Percentiles rank a stretch among this genome's conserved stretches.
These are phyloP conservation scores for Lasioglossum calceatum DNA, from an alignment of 2,888 invertebrate species.

Conservation along the genomic window DNA sequence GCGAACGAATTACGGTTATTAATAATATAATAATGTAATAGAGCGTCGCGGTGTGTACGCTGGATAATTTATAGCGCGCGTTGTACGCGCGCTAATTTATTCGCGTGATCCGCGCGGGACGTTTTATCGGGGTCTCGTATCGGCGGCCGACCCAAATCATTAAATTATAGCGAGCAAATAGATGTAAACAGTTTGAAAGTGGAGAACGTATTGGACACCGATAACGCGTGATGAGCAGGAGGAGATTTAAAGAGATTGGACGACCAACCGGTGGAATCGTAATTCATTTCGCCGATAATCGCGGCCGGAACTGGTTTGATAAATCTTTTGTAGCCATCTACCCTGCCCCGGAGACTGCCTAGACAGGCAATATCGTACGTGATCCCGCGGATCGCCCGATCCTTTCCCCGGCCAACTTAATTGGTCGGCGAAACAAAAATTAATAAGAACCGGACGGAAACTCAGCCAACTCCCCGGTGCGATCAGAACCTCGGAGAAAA, in stretches of 20 bases:
- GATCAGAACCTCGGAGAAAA: background rate
- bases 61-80: conserved; percentile 29
- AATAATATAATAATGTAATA: conserved; percentile 46
- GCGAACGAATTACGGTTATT: conserved; percentile 27
- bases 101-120: conserved; percentile 24
- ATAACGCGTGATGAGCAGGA: conserved; percentile 49
- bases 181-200: conserved; percentile 48
- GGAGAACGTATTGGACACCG: conserved; percentile 51
- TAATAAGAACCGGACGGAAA: conserved; percentile 22
- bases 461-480: background rate
- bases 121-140: conserved; percentile 45
- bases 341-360: conserved; percentile 17
- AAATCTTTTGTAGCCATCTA: conserved; percentile 60
- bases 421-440: conserved; percentile 43
- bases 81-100: conserved; percentile 33
- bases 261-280: conserved; percentile 20
- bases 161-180: conserved; percentile 52
- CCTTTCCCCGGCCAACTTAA: conserved; percentile 27
- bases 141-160: conserved; percentile 31
- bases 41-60: background rate
- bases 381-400: conserved; percentile 39
- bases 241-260: conserved; percentile 51
- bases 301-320: conserved; percentile 60
- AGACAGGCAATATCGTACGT: conserved; percentile 56
- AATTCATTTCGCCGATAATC: conserved; percentile 61